Conservation (phyloP, 2,113 vertebrate genomes). For the Ginglymostoma cirratum region DNA sequence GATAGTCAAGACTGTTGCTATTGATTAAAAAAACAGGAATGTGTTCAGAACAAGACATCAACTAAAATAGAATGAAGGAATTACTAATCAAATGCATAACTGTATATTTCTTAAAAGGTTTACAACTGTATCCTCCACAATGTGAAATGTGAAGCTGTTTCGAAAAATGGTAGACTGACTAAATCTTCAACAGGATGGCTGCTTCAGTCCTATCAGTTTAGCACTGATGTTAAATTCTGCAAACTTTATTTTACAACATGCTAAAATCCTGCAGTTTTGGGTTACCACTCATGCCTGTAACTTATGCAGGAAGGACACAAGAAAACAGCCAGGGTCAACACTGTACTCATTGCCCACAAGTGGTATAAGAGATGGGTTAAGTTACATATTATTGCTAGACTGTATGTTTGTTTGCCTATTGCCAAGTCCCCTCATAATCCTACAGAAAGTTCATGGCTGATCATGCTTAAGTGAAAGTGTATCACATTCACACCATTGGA, state of each 20-base stretch:
- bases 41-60: slow-evolving; percentile 1
- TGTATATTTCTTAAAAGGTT: neutral
- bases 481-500: neutral
- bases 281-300: neutral
- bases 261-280: neutral
- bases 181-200: neutral
- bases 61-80: neutral
- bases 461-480: neutral
- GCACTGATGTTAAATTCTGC: neutral
- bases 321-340: neutral
- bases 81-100: neutral
- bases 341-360: neutral
- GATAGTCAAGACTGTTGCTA: neutral
- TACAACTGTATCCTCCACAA: neutral
- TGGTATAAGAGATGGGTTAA: neutral
- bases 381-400: neutral
- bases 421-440: neutral
- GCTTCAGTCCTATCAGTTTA: neutral
- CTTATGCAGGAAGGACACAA: neutral
- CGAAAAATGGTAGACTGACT: neutral
- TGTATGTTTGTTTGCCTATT: neutral
- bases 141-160: neutral
- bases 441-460: neutral
- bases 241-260: neutral
- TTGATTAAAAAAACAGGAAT: neutral